Conservation (phyloP, 2,888 invertebrate species). For the Apamea sordens region DNA sequence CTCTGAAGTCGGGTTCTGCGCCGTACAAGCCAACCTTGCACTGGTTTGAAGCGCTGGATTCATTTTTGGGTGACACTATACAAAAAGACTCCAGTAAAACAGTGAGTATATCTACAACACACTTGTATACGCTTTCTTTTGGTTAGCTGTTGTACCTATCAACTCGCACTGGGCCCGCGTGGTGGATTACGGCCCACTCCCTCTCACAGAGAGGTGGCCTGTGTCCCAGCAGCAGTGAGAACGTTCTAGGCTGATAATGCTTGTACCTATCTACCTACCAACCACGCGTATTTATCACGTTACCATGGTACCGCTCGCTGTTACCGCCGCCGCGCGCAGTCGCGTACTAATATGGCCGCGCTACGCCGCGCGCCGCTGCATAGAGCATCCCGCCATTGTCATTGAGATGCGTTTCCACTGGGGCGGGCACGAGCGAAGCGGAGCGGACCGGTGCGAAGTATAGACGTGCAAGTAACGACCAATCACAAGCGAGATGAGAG, state of each 20-base stretch:
- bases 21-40: conserved; percentile 31
- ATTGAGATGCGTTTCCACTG: not conserved
- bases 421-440: not conserved
- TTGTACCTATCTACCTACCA: not conserved
- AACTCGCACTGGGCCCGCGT: not conserved
- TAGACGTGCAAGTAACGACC: not conserved
- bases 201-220: no score
- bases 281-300: not conserved
- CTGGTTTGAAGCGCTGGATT: conserved; percentile 45
- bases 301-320: not conserved
- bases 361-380: no score
- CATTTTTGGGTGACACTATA: conserved; percentile 22
- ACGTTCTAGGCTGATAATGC: no score
- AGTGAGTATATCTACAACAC: conserved; percentile 8
- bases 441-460: not conserved
- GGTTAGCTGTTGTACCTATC: not conserved
- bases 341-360: no score
- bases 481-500: not conserved
- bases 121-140: not conserved
- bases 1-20: not conserved
- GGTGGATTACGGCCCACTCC: no score
- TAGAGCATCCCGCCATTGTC: no score
- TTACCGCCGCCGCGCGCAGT: not conserved
- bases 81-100: conserved; percentile 9
- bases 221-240: no score